Conservation (phyloP, 2,888 invertebrate species). For the Ischnura elegans region DNA sequence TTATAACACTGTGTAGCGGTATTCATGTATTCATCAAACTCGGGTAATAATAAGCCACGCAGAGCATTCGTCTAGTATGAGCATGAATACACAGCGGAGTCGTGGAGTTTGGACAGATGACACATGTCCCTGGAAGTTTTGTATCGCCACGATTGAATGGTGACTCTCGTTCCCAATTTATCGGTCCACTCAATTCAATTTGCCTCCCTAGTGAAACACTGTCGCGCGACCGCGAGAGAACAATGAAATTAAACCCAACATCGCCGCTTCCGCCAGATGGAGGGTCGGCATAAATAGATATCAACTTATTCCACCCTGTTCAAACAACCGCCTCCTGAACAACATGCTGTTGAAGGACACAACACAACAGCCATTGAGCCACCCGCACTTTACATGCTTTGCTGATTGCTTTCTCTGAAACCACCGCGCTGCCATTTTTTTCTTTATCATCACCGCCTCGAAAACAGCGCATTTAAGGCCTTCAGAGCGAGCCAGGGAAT, state of each 20-base stretch:
- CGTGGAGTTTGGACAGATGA: neutral
- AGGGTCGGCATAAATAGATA: neutral
- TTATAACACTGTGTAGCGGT: no score
- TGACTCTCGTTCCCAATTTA: neutral
- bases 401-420: no score
- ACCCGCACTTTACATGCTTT: no score
- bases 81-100: neutral
- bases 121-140: neutral
- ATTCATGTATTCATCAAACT: no score
- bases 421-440: no score
- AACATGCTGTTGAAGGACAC: no score
- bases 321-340: neutral
- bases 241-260: neutral
- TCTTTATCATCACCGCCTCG: no score
- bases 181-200: neutral
- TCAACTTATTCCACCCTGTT: neutral
- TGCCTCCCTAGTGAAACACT: neutral
- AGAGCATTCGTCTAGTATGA: neutral
- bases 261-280: neutral
- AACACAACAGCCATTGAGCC: no score
- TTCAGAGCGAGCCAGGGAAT: no score
- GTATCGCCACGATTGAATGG: neutral
- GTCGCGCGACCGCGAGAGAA: neutral
- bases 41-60: neutral
- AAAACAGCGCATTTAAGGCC: no score